Percentiles rank a stretch among this genome's conserved stretches.
Evolutionary conservation across 2,888 invertebrate genomes (phyloP).

Genomic region (Rhorus exstirpatorius): DNA sequence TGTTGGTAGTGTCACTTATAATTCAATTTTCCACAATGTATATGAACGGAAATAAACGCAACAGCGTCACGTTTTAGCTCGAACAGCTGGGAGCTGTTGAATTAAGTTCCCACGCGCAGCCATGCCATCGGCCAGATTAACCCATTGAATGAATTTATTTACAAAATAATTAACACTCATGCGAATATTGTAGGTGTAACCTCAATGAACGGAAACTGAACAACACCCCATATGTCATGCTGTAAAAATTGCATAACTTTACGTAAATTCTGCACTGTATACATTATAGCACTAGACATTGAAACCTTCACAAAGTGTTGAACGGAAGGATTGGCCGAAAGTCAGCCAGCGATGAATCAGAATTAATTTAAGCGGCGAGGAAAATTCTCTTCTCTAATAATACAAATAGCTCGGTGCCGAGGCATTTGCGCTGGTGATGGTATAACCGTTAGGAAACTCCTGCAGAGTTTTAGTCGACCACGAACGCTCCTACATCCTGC

Average conservation of each 20-base stretch:
- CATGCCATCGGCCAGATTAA: background rate
- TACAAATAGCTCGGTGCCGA: conserved; percentile 16
- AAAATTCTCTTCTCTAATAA: conserved; percentile 74
- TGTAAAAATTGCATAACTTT: background rate
- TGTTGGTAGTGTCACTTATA: conserved; percentile 20
- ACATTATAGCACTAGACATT: conserved; percentile 3
- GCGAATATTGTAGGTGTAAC: background rate
- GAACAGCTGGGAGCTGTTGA: conserved; percentile 2
- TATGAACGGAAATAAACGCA: background rate
- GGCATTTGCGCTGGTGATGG: conserved; percentile 23
- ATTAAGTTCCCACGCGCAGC: background rate
- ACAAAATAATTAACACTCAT: conserved; percentile 6
- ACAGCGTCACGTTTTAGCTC: conserved; percentile 17
- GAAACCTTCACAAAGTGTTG: conserved; percentile 5
- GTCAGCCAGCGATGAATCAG: conserved; percentile 78
- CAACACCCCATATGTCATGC: background rate
- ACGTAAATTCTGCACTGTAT: background rate
- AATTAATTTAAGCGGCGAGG: conserved; percentile 79
- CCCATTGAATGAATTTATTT: background rate
- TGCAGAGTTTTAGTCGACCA: conserved; percentile 75
- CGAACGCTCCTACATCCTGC: conserved; percentile 57
- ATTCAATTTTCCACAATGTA: conserved; percentile 11
- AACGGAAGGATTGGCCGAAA: conserved; percentile 56
- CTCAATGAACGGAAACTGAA: background rate
- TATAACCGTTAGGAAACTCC: conserved; percentile 30